Evolutionary conservation across 2,888 invertebrate species (phyloP), one percentile per base, ranked within the genome.

Genomic region (Automeris io): DNA sequence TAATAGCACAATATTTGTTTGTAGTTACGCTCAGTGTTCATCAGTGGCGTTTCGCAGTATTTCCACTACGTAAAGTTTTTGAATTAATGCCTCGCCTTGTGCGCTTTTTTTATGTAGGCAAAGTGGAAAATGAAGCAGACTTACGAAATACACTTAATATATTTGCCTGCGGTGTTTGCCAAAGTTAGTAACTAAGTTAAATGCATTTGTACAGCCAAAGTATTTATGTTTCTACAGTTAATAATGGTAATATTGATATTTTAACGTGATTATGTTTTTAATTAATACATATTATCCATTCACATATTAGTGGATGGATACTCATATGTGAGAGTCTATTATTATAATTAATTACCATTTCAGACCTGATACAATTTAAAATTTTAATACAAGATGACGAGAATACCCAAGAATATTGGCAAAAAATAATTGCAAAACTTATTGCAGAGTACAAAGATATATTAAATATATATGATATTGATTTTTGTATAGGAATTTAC

Each of bases 11-110:
- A 32, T 31, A 38, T 40, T 8, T 12, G 6, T n/a, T 9, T 21
- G 2, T 53, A 82, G 82, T 66, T 9, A 67, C 74, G 3, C 33
- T 83, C 8, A 78, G 81, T 46, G 63, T 83, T 5, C 82, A 83
- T 34, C 80, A 81, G 41, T 82, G 83, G 77, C 65, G 81, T 1
- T 69, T 61, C 25, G 63, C 58, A 0, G 42, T 46, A 5, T 69
- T 79, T 32, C 74, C 81, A 0, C 39, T 85, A 36, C 63, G 69
- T 0, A 56, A 67, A 2, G 57, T 82, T 2, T 55, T 85, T 24
- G 75, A 82, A 45, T 48, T 77, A 35, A 67, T 83, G 71, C 82
- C 82, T 1, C 55, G 43, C 0, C 51, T 85, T 19, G 60, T 57
- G 6, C 57, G 76, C 0, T 66, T 83, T 13, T 49, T 57, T 35